Base-by-base conservation (phyloP, 2,113 vertebrate species). In the Aptenodytes forsteri region DNA sequence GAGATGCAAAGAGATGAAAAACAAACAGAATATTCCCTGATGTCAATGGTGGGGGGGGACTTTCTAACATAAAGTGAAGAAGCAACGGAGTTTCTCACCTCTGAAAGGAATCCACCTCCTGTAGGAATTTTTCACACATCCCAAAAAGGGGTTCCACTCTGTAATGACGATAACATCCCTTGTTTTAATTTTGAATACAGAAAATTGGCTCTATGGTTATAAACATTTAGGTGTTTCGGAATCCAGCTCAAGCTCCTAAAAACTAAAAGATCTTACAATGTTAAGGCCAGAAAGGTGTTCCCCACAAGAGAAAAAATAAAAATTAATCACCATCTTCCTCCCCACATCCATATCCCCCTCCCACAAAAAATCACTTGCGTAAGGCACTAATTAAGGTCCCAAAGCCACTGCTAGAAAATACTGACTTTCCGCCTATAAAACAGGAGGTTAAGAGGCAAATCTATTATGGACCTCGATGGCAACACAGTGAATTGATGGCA, bases 31-130 rank as follows among this genome's bases (percentile, higher is more conserved):
- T 25, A 77, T 42, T 29, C 42, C 32, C 34, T 11, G 12, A 27
- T 14, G 19, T 66, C 22, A 64, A 6, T 3, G 12, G 13, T 9
- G 7, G 15, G 42, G 19, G 44, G 22, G 44, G 22, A 72, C 6
- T 64, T 90, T 36, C 9, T 72, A 61, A 77, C 2, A 32, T 5
- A 50, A 84, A 81, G 23, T 5, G 66, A 69, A 94, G 78, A 30
- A 96, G 22, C 56, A 61, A 85, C 2, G 3, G 50, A 69, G 47
- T 47, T 94, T 70, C 96, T 97, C 93, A 99, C 99, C 99, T 99
- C 92, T 99, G 99, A 97, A 99, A 99, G 29, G 98, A 98, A 83
- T 99, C 99, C 20, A 99, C 98, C 80, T 99, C 99, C 81, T 99
- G 99, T 27, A 99, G 96, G 94, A 99, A 99, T 91, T 99, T 99